phyloP scores from a whole-genome alignment of 37 sponge, comb jelly and placozoan species.

The Lycopodina hypogea region DNA sequence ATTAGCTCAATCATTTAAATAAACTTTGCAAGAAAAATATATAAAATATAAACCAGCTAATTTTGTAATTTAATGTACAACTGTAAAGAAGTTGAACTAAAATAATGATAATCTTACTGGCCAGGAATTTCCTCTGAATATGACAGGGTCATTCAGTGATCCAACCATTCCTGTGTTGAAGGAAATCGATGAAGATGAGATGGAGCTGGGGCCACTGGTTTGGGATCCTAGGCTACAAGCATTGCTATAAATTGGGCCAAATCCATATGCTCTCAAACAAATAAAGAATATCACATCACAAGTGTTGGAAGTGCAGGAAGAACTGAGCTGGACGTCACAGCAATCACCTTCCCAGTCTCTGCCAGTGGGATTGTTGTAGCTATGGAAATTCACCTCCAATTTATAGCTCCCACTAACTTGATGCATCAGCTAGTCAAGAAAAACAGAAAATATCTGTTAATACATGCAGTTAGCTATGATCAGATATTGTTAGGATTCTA shows the following conservation, averaged over 20 bases:
- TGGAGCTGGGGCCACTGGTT: background rate
- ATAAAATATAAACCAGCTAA: no score
- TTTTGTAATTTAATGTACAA: no score
- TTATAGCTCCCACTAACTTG: background rate
- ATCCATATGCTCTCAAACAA: constrained; percentile 11
- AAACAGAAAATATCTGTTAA: background rate
- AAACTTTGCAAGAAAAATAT: no score
- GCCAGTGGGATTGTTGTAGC: constrained; percentile 17
- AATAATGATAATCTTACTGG: no score
- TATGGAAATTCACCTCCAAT: background rate
- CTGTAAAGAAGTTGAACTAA: no score
- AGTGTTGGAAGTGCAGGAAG: background rate
- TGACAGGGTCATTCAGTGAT: constrained; percentile 15
- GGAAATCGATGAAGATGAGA: background rate
- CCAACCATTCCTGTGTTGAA: constrained; percentile 4
- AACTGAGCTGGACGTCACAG: constrained; percentile 6
- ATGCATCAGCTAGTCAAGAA: background rate
- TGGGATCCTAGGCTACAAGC: background rate
- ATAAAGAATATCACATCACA: constrained; percentile 48
- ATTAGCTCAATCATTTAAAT: no score
- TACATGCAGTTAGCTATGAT: no score
- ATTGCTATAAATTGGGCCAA: background rate
- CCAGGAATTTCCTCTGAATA: constrained; percentile 23
- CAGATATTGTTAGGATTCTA: no score
- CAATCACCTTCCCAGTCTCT: constrained; percentile 20